Base-by-base conservation (phyloP, 2,113 vertebrate species). In the Istiophorus platypterus region DNA sequence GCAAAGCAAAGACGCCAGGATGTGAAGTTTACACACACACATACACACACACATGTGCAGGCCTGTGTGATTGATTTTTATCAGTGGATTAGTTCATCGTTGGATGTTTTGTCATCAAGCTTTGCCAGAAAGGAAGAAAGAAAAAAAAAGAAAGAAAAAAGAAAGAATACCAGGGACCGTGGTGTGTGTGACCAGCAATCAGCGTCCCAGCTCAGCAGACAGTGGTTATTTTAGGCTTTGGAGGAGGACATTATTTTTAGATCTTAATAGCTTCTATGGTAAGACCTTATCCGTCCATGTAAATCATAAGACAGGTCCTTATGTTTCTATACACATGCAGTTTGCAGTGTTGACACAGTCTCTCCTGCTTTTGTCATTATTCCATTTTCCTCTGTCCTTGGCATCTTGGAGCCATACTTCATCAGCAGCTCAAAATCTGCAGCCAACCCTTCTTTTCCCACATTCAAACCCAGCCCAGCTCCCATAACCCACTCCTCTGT, bases 351-450 rank as follows among this genome's bases (percentile, higher is more conserved):
- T 78, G 84, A 92, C 83, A 76, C 77, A 82, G 84, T 75, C 49
- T 45, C 24, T 77, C 65, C 92, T 95, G 92, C 86, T 89, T 91
- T 94, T 91, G 81, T 92, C 92, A 92, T 94, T 93, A 91, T 80
- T 93, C 70, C 54, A 79, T 91, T 92, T 92, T 83, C 85, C 79
- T 89, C 84, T 76, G 74, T 80, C 76, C 85, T 88, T 85, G 85
- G 84, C 83, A 68, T 76, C 76, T 47, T 11, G 10, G 26, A 75
- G 73, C 67, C 76, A 66, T 85, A 78, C 82, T 85, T 90, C 85
- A 87, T 85, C 81, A 90, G 88, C 69, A 54, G 63, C 74, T 78
- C 56, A 75, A 68, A 83, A 85, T 81, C 82, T 81, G 79, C 68
- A 80, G 84, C 79, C 80, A 90, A 78, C 51, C 72, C 70, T 78